phyloP scores from a whole-genome alignment of 2,113 vertebrate species.

The Eptatretus burgeri region DNA sequence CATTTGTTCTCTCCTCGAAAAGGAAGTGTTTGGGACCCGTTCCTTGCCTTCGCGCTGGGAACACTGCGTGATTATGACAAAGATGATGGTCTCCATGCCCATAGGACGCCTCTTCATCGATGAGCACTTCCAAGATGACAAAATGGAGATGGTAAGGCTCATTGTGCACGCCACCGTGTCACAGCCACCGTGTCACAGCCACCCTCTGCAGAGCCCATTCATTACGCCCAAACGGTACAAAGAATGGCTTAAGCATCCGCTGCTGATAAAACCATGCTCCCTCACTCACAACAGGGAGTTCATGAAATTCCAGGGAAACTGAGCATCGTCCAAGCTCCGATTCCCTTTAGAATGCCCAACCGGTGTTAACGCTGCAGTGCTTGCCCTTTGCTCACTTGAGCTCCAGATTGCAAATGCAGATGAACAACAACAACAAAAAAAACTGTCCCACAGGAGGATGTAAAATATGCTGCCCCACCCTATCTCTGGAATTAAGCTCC shows the following conservation, averaged over 20 bases:
- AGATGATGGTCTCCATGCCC: slow-evolving; percentile 44
- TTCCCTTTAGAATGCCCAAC: no score
- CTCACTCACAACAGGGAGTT: no score
- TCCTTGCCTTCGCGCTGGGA: slow-evolving; percentile 69
- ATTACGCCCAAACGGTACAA: neutral
- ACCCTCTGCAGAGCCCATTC: neutral
- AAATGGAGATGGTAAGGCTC: slow-evolving; percentile 54
- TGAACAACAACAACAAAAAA: no score
- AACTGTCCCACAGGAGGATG: neutral
- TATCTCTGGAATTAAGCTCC: slow-evolving; percentile 11
- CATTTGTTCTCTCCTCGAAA: slow-evolving; percentile 9
- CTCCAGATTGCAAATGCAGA: no score
- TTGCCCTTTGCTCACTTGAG: no score
- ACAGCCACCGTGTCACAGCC: no score
- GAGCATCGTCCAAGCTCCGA: no score
- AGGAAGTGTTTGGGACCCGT: slow-evolving; percentile 65
- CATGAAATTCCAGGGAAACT: no score
- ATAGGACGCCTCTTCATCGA: slow-evolving; percentile 66
- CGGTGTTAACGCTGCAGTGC: no score
- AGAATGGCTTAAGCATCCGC: neutral
- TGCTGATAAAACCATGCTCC: no score
- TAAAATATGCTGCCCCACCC: slow-evolving; percentile 12
- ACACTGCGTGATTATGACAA: slow-evolving; percentile 69
- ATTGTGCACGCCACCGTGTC: neutral
- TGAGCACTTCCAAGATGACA: slow-evolving; percentile 74